Conservation (phyloP, 23 tunicate genomes). For the Pegea sp. region DNA sequence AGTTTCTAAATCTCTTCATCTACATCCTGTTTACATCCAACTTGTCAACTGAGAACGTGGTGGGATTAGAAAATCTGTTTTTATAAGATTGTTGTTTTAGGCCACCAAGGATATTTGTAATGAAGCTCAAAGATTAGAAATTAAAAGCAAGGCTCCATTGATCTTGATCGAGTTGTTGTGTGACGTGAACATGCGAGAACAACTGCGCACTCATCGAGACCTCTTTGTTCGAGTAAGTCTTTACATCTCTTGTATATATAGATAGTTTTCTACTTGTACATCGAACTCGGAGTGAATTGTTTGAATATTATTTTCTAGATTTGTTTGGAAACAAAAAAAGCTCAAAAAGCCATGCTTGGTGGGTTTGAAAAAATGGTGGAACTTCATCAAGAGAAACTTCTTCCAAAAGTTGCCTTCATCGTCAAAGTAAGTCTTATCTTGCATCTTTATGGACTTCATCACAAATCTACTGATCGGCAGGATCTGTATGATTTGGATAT, state of each 20-base stretch:
- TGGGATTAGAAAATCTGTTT: no score
- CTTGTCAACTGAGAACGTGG: no score
- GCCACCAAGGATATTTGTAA: conserved; percentile 44
- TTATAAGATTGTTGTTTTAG: no score
- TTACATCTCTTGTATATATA: no score
- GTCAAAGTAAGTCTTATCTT: conserved; percentile 42
- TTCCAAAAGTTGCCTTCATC: conserved; percentile 62
- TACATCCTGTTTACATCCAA: no score
- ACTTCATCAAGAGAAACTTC: conserved; percentile 29
- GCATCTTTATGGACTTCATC: no score
- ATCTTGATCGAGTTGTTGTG: conserved; percentile 69
- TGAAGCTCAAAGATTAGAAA: conserved; percentile 81
- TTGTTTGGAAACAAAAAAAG: conserved; percentile 64
- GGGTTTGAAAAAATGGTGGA: conserved; percentile 81
- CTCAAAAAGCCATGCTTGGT: conserved; percentile 78
- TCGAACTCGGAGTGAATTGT: no score
- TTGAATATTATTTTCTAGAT: conserved; percentile 19
- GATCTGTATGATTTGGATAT: conserved; percentile 85
- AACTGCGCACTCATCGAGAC: conserved; percentile 29
- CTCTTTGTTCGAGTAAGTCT: conserved; percentile 51
- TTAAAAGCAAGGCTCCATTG: conserved; percentile 73
- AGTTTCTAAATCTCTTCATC: no score
- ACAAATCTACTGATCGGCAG: no score
- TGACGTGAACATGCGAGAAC: conserved; percentile 66
- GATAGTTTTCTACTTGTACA: no score